Evolutionary conservation across 2,113 vertebrate genomes (phyloP).

Genomic region (Indicator indicator): DNA sequence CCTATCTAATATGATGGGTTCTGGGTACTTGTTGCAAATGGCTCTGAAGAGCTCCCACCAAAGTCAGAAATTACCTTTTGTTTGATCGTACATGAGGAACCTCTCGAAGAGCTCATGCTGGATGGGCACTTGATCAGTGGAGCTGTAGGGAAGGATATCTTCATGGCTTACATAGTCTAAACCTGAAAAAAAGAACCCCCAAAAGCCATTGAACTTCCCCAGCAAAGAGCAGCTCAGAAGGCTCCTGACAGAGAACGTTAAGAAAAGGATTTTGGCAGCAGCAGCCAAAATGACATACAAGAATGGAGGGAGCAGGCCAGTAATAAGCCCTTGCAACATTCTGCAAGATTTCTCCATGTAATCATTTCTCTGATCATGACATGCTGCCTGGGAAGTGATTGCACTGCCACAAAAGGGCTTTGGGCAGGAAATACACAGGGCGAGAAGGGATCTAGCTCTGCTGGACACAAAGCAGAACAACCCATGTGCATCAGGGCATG

Average conservation of each 20-base stretch:
- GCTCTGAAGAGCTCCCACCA: background rate
- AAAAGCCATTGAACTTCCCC: background rate
- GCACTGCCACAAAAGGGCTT: background rate
- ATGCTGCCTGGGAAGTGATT: background rate
- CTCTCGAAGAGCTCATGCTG: constrained; percentile 98
- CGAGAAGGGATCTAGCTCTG: background rate
- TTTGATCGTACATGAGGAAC: constrained; percentile 91
- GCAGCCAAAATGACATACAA: background rate
- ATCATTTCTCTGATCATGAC: background rate
- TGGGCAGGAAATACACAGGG: background rate
- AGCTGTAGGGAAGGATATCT: constrained; percentile 96
- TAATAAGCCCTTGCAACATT: background rate
- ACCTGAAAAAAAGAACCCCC: constrained; percentile 75
- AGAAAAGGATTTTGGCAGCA: background rate
- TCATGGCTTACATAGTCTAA: constrained; percentile 98
- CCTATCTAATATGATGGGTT: background rate
- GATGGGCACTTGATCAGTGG: constrained; percentile 93
- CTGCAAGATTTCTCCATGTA: background rate
- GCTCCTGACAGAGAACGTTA: background rate
- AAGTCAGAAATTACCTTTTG: constrained; percentile 84
- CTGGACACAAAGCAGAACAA: background rate
- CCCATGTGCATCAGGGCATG: rapidly evolving
- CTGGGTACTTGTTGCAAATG: background rate
- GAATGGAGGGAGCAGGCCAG: background rate
- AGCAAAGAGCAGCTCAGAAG: background rate